phyloP scores from a whole-genome alignment of 2,113 vertebrate species.

The Phylloscopus trochilus region DNA sequence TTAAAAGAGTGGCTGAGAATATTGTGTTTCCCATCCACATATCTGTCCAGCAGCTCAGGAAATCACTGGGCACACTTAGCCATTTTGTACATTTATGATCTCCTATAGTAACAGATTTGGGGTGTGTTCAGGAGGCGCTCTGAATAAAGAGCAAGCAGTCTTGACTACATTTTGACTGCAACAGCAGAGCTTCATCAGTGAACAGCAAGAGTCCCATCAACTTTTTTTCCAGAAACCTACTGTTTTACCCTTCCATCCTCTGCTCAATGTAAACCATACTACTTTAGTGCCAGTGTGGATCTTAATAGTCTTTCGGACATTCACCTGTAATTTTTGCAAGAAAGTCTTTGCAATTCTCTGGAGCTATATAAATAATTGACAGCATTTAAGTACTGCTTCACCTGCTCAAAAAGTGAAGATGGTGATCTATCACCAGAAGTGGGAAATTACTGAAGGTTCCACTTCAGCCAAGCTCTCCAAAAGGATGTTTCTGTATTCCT shows the following conservation, averaged over 20 bases:
- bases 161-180: neutral
- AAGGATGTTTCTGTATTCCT: neutral
- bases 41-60: neutral
- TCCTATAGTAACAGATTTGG: too few relatives aligned
- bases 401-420: neutral
- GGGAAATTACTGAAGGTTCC: neutral
- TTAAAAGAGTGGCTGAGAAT: neutral
- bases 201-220: neutral
- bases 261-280: neutral
- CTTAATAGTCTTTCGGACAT: neutral
- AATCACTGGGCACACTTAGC: neutral
- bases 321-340: neutral
- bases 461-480: neutral
- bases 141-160: neutral
- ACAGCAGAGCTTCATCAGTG: neutral
- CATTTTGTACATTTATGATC: neutral
- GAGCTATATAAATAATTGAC: conserved; percentile 9
- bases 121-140: neutral
- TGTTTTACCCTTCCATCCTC: neutral
- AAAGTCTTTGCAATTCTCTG: neutral
- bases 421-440: neutral
- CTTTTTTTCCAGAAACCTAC: neutral
- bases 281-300: neutral
- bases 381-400: conserved; percentile 35
- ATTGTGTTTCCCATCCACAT: neutral